Evolutionary conservation across 2,797 vertebrate genomes (phyloP), one percentile per base, ranked within the genome.

Genomic region (Pteropus rufus): DNA sequence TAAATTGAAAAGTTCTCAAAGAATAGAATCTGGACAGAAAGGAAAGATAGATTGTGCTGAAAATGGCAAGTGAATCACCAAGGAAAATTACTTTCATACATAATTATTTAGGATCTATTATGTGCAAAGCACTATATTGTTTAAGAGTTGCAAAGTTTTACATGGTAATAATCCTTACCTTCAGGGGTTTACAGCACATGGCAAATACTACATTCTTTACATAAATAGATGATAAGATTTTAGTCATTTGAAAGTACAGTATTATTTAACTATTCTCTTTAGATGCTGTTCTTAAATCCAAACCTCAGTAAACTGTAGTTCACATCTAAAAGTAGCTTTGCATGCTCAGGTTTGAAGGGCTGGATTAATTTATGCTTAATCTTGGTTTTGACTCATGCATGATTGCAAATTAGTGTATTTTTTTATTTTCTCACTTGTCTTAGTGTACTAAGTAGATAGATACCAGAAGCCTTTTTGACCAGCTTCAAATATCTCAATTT

Each of bases 1-100:
- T 91, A 93, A 56, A 15, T 84, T 88, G 52, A 92, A 91, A 88
- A 91, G 80, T 93, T 91, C 29, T 83, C 24, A 80, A 79, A 92
- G 39, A 75, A 58, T 64, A 67, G 82, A 93, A 91, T 26, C 44
- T 85, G 10, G 34, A 86, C 26, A 91, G 44, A 67, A 64, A 89
- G 54, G 34, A 85, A 94, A 88, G 70, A 46, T 60, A 85, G n/a
- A 73, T 31, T 96, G 26, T 85, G 21, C n/a, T 65, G 15, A 91
- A 72, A 36, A 62, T 60, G 52, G 19, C 77, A 92, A 92, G 54
- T 94, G 34, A 64, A 85, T 81, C 73, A 91, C 46, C 69, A 89
- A 91, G 44, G 41, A 83, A 93, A 79, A 75, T 81, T 67, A 65
- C 84, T 73, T 67, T 92, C 29, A 46, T 81, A 46, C 24, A 26